Conservation (phyloP, 2,888 invertebrate genomes). For the Luperina nickerlii region DNA sequence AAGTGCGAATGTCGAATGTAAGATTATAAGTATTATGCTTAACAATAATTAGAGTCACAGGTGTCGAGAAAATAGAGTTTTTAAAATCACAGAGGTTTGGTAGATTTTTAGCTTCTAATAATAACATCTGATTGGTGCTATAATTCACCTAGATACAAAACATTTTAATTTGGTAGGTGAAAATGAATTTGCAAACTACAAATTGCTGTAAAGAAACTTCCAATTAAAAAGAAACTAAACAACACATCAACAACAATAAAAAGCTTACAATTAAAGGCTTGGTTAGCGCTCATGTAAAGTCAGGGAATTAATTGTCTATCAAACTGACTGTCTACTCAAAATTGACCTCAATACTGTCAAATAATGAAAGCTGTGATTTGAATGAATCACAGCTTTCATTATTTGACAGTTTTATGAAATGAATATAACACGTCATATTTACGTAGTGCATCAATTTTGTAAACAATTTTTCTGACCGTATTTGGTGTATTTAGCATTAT, state of each 20-base stretch:
- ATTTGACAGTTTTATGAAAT: background rate
- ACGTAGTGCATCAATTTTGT: background rate
- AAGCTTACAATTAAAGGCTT: background rate
- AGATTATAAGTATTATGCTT: background rate
- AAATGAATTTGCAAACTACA: background rate
- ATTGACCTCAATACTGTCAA: no score
- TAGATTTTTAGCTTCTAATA: background rate
- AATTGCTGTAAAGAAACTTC: background rate
- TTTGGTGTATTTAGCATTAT: background rate
- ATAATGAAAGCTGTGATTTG: no score
- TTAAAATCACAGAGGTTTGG: background rate
- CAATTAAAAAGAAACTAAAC: no score
- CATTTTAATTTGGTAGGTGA: background rate
- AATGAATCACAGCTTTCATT: background rate
- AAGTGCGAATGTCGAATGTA: background rate
- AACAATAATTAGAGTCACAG: no score
- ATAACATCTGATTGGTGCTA: background rate
- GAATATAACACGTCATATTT: background rate
- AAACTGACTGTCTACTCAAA: background rate
- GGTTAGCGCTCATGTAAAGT: background rate
- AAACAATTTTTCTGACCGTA: background rate
- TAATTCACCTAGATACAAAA: background rate
- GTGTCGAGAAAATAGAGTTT: background rate
- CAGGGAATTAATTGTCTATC: background rate
- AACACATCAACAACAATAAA: no score